Conservation (phyloP, 2,113 vertebrate genomes). For the Misgurnus anguillicaudatus region DNA sequence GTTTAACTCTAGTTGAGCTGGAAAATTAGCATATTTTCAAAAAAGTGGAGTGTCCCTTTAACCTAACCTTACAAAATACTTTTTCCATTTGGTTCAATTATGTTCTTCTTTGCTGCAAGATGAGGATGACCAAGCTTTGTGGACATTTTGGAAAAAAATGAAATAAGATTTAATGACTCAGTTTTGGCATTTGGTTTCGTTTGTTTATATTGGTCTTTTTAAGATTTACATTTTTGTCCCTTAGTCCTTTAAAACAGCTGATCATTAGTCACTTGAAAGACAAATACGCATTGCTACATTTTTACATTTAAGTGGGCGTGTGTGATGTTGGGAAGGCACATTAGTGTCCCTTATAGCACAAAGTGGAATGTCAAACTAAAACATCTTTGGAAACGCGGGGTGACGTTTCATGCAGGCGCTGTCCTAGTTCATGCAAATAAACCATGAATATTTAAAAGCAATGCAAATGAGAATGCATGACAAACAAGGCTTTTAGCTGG, state of each 20-base stretch:
- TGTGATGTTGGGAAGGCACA: conserved; percentile 44
- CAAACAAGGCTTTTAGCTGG: conserved; percentile 74
- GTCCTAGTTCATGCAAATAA: conserved; percentile 70
- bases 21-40: no score
- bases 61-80: no score
- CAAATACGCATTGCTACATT: not conserved
- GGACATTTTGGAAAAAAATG: no score
- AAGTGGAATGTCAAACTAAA: conserved; percentile 54
- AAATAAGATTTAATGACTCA: not conserved
- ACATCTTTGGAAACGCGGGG: conserved; percentile 47
- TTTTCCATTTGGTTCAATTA: not conserved
- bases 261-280: conserved; percentile 20
- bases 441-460: conserved; percentile 73
- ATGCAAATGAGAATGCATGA: conserved; percentile 71
- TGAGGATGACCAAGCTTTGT: not conserved
- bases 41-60: no score
- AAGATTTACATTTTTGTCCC: not conserved
- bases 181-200: not conserved
- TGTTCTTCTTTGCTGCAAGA: not conserved
- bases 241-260: conserved; percentile 19
- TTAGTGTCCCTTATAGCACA: conserved; percentile 43
- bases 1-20: no score
- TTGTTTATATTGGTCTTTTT: not conserved
- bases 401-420: conserved; percentile 60
- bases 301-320: conserved; percentile 17